A percentile compares a stretch with the other conserved stretches of the same genome.
Evolutionary conservation across 2,797 vertebrate genomes (phyloP).

Genomic region (Sciurus vulgaris): DNA sequence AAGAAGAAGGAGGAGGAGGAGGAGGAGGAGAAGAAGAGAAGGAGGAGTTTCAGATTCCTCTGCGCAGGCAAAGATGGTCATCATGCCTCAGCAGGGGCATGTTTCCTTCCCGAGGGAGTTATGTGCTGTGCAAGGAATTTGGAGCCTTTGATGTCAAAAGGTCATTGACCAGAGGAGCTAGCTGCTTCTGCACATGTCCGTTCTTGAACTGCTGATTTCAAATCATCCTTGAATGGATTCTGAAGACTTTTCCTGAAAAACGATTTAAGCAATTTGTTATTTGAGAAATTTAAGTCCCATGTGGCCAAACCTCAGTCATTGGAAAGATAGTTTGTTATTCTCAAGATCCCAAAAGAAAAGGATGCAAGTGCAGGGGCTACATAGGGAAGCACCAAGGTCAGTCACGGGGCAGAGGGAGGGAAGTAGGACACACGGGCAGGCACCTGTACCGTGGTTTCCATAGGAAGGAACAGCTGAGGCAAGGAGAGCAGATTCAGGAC

Average conservation of each 20-base stretch:
- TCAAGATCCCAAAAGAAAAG: constrained; percentile 29
- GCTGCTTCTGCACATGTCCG: not conserved
- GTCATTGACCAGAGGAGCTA: not conserved
- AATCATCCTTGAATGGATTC: not conserved
- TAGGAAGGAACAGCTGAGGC: not conserved
- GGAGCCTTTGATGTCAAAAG: not conserved
- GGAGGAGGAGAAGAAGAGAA: not conserved
- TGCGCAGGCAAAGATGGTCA: not conserved
- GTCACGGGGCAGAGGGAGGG: not conserved
- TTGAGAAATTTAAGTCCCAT: not conserved
- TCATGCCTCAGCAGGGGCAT: not conserved
- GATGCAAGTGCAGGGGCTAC: not conserved
- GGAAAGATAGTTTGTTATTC: not conserved
- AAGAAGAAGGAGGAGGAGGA: too few relatives aligned
- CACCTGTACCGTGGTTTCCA: not conserved
- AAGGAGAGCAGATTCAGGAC: not conserved
- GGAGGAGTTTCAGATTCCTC: not conserved
- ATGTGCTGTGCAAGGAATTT: not conserved
- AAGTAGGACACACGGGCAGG: not conserved
- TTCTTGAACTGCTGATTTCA: constrained; percentile 1
- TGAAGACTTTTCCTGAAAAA: not conserved
- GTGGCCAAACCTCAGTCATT: not conserved
- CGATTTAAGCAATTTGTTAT: not conserved
- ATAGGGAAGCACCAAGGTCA: not conserved
- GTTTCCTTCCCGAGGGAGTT: not conserved